phyloP scores from a whole-genome alignment of 2,888 invertebrate genomes.

The Ennomos erosarius region DNA sequence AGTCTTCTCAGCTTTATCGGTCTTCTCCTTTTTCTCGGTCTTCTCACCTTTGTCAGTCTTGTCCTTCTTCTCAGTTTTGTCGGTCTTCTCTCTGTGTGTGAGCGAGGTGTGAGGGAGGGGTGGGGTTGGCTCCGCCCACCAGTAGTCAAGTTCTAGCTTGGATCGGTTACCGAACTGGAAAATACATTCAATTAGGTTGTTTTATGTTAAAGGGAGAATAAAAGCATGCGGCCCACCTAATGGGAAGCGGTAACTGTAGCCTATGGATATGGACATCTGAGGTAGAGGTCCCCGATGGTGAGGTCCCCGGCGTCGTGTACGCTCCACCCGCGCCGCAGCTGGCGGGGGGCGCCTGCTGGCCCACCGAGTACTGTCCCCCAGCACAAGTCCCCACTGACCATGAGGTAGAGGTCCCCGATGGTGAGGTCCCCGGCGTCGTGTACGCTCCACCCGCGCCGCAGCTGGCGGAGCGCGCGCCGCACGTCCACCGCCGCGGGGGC shows the following conservation, averaged over 20 bases:
- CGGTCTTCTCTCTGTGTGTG: slow-evolving; percentile 33
- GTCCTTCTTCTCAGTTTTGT: slow-evolving; percentile 49
- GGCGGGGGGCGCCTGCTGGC: slow-evolving; percentile 69
- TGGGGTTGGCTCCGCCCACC: slow-evolving; percentile 87
- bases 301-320: slow-evolving; percentile 63
- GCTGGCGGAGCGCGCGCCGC: slow-evolving; percentile 70
- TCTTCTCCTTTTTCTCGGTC: slow-evolving; percentile 31
- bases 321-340: slow-evolving; percentile 91
- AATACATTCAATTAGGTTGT: neutral
- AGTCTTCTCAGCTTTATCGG: slow-evolving; percentile 43
- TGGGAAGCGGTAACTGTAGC: too few relatives aligned
- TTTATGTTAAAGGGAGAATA: too few relatives aligned
- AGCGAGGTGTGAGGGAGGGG: slow-evolving; percentile 57
- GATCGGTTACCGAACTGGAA: slow-evolving; percentile 90
- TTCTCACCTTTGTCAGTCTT: slow-evolving; percentile 53
- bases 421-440: slow-evolving; percentile 91
- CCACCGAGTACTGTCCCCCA: too few relatives aligned
- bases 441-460: slow-evolving; percentile 91
- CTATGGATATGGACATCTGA: too few relatives aligned
- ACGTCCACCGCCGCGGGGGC: slow-evolving; percentile 58
- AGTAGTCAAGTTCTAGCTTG: slow-evolving; percentile 91
- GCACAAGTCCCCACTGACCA: slow-evolving; percentile 84
- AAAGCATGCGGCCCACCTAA: too few relatives aligned
- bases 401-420: slow-evolving; percentile 95
- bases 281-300: too few relatives aligned